Evolutionary conservation across 1,140 invertebrate genomes (phyloP), one percentile per base, ranked within the genome.

Genomic region (Elysia chlorotica): DNA sequence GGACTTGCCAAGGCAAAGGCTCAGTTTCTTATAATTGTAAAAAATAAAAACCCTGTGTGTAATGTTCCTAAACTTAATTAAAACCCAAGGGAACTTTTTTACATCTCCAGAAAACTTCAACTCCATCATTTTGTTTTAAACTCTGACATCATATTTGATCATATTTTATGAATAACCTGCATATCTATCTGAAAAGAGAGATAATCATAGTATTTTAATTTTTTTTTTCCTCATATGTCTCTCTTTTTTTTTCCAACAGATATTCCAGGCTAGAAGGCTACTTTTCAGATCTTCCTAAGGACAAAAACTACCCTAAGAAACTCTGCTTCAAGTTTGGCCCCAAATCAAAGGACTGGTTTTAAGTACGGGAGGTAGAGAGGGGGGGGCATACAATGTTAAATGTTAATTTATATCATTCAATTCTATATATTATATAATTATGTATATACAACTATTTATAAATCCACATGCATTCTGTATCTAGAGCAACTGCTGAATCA

Each of bases 281-380:
- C 83, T 90, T 83, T 82, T 89, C 72, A 80, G 85, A 79, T 80
- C 85, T 90, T n/a, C 89, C 89, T 10, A 89, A 89, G 76, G 87
- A 88, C 68, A 88, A 87, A 54, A 81, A 86, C 14, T 89, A 88
- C 76, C 89, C 89, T 0, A 90, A 90, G 81, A 90, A 90, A 82
- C 78, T 89, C 23, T 89, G 89, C 71, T 89, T 89, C 80, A 89
- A 89, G 74, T 90, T 90, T 78, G 89, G 89, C 21, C 80, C 83
- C 63, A 83, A 82, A 74, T 79, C 83, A n/a, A 74, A 80, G 56
- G 79, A 82, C 0, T 85, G 84, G 84, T 56, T 25, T 35, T 69
- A 59, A 56, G 35, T n/a, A 14, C n/a, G 41, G n/a, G 41, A n/a
- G 41, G n/a, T 14, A n/a, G 41, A 48, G 41, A n/a, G n/a, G n/a